Evolutionary conservation across 1,140 invertebrate genomes (phyloP).

Genomic region (Caenorhabditis brenneri): DNA sequence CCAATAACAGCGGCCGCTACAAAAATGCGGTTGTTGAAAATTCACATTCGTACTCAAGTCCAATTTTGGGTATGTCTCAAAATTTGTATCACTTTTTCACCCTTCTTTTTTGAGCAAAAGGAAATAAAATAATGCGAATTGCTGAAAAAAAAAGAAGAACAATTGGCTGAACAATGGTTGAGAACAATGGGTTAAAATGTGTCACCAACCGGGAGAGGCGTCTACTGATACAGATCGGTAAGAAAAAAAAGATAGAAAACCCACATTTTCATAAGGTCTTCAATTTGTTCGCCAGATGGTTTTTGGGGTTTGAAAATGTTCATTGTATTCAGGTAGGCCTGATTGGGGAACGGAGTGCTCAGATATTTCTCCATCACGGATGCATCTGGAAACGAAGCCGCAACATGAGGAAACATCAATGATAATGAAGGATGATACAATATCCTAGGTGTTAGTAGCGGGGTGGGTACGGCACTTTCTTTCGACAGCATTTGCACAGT

Average conservation of each 20-base stretch:
- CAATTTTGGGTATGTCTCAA: too few relatives aligned
- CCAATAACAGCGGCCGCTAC: not conserved
- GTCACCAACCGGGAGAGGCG: slow-evolving; percentile 17
- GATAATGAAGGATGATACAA: not conserved
- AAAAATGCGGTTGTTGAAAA: not conserved
- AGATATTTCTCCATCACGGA: not conserved
- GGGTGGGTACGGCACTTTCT: not conserved
- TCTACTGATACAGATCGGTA: slow-evolving; percentile 38
- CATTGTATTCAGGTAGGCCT: slow-evolving; percentile 1
- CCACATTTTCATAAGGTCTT: slow-evolving; percentile 23
- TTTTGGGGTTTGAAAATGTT: not conserved
- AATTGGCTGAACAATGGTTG: not conserved
- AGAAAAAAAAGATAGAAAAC: not conserved
- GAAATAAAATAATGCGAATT: too few relatives aligned
- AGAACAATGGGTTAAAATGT: slow-evolving; percentile 1
- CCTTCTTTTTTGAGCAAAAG: too few relatives aligned
- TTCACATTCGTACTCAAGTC: too few relatives aligned
- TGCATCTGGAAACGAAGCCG: not conserved
- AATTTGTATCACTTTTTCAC: too few relatives aligned
- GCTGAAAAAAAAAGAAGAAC: not conserved
- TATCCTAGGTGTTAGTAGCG: not conserved
- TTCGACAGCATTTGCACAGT: slow-evolving; percentile 29
- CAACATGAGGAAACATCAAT: not conserved
- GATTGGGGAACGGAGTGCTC: not conserved
- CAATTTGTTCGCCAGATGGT: not conserved